phyloP scores from a whole-genome alignment of 2,113 vertebrate species.

The Channa maculata region DNA sequence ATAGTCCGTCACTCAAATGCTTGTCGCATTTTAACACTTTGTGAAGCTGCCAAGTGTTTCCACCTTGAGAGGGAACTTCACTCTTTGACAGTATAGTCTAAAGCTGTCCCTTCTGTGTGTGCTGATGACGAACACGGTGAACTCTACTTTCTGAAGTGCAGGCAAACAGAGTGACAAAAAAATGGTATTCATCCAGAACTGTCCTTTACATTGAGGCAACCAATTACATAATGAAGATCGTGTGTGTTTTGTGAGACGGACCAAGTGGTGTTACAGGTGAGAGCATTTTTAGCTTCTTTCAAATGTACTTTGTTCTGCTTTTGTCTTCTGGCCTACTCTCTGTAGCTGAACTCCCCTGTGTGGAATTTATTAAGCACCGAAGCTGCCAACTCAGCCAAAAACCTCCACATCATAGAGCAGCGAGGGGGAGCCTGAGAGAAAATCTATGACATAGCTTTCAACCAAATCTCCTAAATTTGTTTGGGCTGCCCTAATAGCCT shows the following conservation, averaged over 20 bases:
- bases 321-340: conserved; percentile 46
- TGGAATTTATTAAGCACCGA: conserved; percentile 62
- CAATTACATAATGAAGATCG: neutral
- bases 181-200: conserved; percentile 13
- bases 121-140: conserved; percentile 22
- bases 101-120: conserved; percentile 14
- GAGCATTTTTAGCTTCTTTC: conserved; percentile 22
- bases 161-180: neutral
- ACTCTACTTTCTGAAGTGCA: conserved; percentile 16
- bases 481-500: conserved; percentile 74
- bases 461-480: conserved; percentile 79
- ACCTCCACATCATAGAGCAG: conserved; percentile 54
- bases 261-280: conserved; percentile 18
- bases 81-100: conserved; percentile 21
- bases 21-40: conserved; percentile 49
- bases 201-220: conserved; percentile 1
- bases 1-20: conserved; percentile 28
- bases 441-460: conserved; percentile 76
- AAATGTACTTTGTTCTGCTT: conserved; percentile 32
- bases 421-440: conserved; percentile 42
- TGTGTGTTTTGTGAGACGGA: conserved; percentile 6
- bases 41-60: conserved; percentile 23
- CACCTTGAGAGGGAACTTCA: conserved; percentile 26
- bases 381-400: conserved; percentile 76
- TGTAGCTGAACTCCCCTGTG: conserved; percentile 46